Evolutionary conservation across 2,888 invertebrate genomes (phyloP).

Genomic region (Callosobruchus maculatus): DNA sequence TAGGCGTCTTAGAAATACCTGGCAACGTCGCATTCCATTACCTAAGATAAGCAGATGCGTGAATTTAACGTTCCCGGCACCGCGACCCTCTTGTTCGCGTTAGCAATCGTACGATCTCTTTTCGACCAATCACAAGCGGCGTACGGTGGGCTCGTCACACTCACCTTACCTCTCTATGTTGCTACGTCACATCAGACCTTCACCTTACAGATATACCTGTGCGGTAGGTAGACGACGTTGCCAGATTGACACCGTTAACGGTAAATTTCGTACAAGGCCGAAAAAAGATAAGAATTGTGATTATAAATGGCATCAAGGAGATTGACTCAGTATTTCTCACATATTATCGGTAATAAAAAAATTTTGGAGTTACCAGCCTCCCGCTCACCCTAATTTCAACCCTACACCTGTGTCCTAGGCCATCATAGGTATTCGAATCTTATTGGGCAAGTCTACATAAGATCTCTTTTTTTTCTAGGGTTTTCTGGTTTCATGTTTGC

Average conservation of each 20-base stretch:
- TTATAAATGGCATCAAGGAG: too few relatives aligned
- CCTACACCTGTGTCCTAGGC: too few relatives aligned
- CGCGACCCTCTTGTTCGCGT: not conserved
- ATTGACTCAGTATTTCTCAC: too few relatives aligned
- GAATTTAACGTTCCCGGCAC: not conserved
- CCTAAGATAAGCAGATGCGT: not conserved
- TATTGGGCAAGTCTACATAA: too few relatives aligned
- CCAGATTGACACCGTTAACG: not conserved
- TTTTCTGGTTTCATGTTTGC: too few relatives aligned
- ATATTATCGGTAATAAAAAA: too few relatives aligned
- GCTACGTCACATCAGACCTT: not conserved
- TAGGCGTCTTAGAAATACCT: not conserved
- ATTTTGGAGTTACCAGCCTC: too few relatives aligned
- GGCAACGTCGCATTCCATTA: not conserved
- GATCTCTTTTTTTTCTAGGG: too few relatives aligned
- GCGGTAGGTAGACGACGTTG: not conserved
- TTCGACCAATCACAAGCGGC: not conserved
- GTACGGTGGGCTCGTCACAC: not conserved
- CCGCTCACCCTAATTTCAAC: too few relatives aligned
- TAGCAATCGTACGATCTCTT: not conserved
- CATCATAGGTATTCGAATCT: too few relatives aligned
- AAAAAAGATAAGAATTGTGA: too few relatives aligned
- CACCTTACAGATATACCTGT: not conserved
- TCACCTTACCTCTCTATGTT: not conserved
- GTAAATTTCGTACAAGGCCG: not conserved